Evolutionary conservation across 1,140 invertebrate species (phyloP).

Genomic region (Lordiphosa mommai): DNA sequence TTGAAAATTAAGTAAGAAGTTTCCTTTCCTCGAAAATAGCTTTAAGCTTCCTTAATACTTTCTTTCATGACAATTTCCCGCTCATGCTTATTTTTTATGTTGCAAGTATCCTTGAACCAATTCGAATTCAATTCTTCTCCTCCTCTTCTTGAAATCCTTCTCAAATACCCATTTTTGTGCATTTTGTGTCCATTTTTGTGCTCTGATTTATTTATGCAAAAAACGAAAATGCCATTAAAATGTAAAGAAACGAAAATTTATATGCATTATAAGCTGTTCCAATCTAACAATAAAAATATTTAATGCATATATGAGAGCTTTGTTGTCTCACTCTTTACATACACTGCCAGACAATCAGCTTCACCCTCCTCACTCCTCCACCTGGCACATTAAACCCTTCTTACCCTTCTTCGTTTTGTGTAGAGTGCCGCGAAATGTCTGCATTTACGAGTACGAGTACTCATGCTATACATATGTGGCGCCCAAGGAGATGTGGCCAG

Average conservation of each 20-base stretch:
- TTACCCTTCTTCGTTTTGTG: constrained; percentile 6
- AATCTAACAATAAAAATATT: constrained; percentile 72
- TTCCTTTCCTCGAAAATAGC: no score
- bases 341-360: background rate
- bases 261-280: constrained; percentile 2
- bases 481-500: constrained; percentile 1
- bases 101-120: background rate
- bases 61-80: no score
- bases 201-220: constrained; percentile 57
- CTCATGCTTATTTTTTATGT: no score
- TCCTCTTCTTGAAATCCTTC: background rate
- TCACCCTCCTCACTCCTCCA: background rate
- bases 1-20: no score
- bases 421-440: constrained; percentile 24
- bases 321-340: background rate
- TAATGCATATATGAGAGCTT: constrained; percentile 51
- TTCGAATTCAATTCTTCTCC: background rate
- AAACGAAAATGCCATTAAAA: constrained; percentile 48
- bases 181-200: constrained; percentile 13
- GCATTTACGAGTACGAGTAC: constrained; percentile 29
- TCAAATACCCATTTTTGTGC: constrained; percentile 1
- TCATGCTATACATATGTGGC: background rate
- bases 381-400: constrained; percentile 43
- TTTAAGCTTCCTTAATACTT: no score
- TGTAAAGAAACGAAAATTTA: constrained; percentile 31